These are phyloP conservation scores for Hirundichthys speculiger DNA, from an alignment of 2,113 vertebrate genomes.

Conservation along the genomic window DNA sequence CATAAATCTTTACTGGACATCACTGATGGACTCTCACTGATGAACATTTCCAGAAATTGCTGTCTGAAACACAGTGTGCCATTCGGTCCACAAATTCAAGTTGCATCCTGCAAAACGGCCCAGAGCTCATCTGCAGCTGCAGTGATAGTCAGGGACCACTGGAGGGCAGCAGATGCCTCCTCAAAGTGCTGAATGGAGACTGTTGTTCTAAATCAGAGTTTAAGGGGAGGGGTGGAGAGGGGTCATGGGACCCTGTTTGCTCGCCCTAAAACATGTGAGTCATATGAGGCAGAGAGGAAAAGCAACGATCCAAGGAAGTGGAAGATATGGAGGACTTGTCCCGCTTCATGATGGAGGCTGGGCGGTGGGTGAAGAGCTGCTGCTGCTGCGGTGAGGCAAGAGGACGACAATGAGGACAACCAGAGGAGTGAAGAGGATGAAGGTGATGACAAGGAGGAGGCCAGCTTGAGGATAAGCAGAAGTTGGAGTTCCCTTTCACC, in stretches of 20 bases:
- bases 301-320: neutral
- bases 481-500: slow-evolving; percentile 58
- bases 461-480: slow-evolving; percentile 39
- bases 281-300: slow-evolving; percentile 76
- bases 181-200: neutral
- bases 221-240: neutral
- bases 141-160: neutral
- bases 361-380: slow-evolving; percentile 55
- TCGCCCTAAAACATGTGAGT: slow-evolving; percentile 77
- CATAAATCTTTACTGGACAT: too few species aligned
- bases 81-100: too few species aligned
- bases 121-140: too few species aligned
- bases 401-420: slow-evolving; percentile 27
- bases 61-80: too few species aligned
- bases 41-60: too few species aligned
- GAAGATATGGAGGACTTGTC: slow-evolving; percentile 63
- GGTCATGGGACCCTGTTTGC: slow-evolving; percentile 83
- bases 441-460: slow-evolving; percentile 26
- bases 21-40: too few species aligned
- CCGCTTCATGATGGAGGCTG: slow-evolving; percentile 37
- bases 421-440: neutral
- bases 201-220: slow-evolving; percentile 8
- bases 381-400: slow-evolving; percentile 52
- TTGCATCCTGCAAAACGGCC: too few species aligned
- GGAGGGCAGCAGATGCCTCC: neutral